These are phyloP conservation scores for Leptopterna dolabrata DNA, from an alignment of 2,888 invertebrate genomes.

Conservation along the genomic window DNA sequence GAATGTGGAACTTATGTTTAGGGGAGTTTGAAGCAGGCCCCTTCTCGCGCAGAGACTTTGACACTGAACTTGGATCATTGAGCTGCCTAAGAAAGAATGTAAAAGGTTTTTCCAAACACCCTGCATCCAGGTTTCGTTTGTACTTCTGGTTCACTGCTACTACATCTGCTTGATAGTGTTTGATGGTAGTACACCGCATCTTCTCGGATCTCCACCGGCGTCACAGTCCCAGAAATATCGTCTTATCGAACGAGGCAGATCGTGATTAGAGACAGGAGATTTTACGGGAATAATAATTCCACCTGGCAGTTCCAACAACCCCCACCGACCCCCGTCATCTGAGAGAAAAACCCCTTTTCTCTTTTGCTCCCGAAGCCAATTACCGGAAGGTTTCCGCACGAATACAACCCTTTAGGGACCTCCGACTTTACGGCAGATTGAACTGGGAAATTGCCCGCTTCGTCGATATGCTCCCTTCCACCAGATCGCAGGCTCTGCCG, in stretches of 20 bases:
- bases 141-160: too few relatives aligned
- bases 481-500: constrained; percentile 25
- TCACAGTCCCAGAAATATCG: neutral
- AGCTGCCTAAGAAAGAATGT: too few relatives aligned
- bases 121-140: too few relatives aligned
- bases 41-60: too few relatives aligned
- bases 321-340: neutral
- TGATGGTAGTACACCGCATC: too few relatives aligned
- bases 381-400: constrained; percentile 59
- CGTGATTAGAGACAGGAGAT: constrained; percentile 47
- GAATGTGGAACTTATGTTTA: too few relatives aligned
- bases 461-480: constrained; percentile 47
- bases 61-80: too few relatives aligned
- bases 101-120: too few relatives aligned
- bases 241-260: neutral
- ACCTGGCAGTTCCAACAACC: constrained; percentile 33
- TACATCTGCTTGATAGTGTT: too few relatives aligned
- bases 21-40: too few relatives aligned
- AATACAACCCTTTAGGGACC: constrained; percentile 58
- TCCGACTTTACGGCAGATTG: constrained; percentile 58
- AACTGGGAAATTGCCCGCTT: constrained; percentile 54
- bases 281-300: constrained; percentile 38
- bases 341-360: constrained; percentile 46
- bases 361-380: constrained; percentile 47
- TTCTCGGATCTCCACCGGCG: too few relatives aligned